These are phyloP conservation scores for Homalodisca vitripennis DNA, from an alignment of 1,140 invertebrate genomes.

Conservation along the genomic window DNA sequence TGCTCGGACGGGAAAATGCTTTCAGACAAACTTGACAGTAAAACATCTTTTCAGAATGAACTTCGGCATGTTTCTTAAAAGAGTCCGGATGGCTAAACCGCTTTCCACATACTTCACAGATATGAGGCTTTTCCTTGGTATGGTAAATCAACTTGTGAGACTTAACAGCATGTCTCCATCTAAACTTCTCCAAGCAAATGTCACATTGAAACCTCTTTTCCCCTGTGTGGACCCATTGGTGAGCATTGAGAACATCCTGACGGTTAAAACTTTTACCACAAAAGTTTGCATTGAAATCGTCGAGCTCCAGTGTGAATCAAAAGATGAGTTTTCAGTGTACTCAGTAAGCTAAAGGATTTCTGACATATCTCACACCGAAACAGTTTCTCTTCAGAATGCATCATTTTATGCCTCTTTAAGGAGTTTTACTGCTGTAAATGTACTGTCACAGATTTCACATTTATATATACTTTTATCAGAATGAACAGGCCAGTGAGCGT, in stretches of 20 bases:
- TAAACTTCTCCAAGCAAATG: not conserved
- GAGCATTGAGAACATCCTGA: not conserved
- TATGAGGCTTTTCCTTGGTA: not conserved
- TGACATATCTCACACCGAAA: conserved; percentile 19
- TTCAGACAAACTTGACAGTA: not conserved
- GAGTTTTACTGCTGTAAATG: not conserved
- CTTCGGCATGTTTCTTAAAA: conserved; percentile 14
- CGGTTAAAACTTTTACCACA: not conserved
- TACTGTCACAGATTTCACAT: not conserved
- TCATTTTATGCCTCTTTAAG: conserved; percentile 5
- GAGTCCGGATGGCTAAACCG: conserved; percentile 10
- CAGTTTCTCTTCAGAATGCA: not conserved
- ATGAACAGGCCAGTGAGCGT: not conserved
- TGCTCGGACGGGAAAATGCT: not conserved
- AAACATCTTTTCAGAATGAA: not conserved
- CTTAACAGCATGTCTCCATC: conserved; percentile 11
- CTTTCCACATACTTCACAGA: not conserved
- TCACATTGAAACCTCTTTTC: conserved; percentile 17
- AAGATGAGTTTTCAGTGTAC: conserved; percentile 7
- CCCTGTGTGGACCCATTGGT: not conserved
- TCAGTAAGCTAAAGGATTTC: conserved; percentile 4
- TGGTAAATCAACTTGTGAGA: conserved; percentile 17
- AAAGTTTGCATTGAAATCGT: conserved; percentile 4
- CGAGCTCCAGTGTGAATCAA: not conserved
- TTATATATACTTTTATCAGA: not conserved